These are phyloP conservation scores for Drosophila diplacantha DNA, from an alignment of 2,888 invertebrate species.

Conservation along the genomic window DNA sequence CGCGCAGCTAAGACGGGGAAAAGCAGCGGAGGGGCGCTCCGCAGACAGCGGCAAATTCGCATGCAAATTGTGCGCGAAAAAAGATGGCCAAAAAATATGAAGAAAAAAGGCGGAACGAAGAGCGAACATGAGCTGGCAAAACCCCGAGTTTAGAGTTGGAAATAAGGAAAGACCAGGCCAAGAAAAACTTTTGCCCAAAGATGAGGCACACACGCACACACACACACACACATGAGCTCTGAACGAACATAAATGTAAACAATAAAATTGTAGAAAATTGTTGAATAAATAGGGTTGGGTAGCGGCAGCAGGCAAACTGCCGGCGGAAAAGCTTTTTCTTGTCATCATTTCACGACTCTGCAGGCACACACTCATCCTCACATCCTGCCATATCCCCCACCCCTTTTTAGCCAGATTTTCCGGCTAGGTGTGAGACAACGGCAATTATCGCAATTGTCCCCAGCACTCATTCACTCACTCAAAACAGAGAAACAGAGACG, in stretches of 20 bases:
- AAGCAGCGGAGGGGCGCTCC: constrained; percentile 21
- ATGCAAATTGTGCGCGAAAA: constrained; percentile 73
- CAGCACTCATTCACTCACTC: constrained; percentile 49
- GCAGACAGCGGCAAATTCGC: constrained; percentile 70
- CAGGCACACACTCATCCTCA: constrained; percentile 33
- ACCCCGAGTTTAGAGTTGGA: constrained; percentile 38
- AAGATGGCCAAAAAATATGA: constrained; percentile 41
- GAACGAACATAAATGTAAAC: constrained; percentile 67
- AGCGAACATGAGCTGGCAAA: constrained; percentile 37
- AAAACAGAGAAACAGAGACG: constrained; percentile 17
- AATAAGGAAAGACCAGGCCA: constrained; percentile 37
- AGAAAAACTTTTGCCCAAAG: constrained; percentile 39
- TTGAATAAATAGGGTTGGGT: constrained; percentile 56
- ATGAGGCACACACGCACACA: constrained; percentile 22
- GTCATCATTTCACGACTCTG: constrained; percentile 70
- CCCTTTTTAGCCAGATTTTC: constrained; percentile 15
- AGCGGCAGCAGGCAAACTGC: constrained; percentile 49
- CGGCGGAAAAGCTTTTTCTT: constrained; percentile 69
- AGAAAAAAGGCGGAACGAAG: constrained; percentile 7
- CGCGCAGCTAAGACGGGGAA: constrained; percentile 13
- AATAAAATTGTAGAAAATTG: constrained; percentile 72
- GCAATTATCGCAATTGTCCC: constrained; percentile 72
- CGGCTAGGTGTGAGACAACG: constrained; percentile 68
- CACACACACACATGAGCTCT: constrained; percentile 29
- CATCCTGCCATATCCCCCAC: background rate